These are phyloP conservation scores for Scelioninae gen. 1 DNA, from an alignment of 2,888 invertebrate species.

Conservation along the genomic window DNA sequence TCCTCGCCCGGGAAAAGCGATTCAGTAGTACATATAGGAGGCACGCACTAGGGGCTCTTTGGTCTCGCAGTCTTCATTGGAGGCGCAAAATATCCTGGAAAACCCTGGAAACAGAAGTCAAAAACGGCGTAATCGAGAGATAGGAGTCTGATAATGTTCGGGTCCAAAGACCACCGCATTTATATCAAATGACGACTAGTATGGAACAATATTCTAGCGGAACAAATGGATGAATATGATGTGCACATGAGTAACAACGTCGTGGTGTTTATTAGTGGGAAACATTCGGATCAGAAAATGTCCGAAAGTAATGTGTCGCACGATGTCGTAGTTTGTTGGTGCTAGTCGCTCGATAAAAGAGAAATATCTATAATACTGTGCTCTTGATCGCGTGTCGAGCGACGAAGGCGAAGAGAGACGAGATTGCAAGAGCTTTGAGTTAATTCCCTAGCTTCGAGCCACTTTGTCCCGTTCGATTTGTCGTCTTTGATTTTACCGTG, in stretches of 20 bases:
- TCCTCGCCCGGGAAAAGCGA: conserved; percentile 39
- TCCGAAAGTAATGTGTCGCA: conserved; percentile 3
- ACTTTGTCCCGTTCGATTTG: conserved; percentile 64
- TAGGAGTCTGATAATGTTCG: conserved; percentile 31
- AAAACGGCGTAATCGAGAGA: conserved; percentile 35
- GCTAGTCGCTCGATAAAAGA: conserved; percentile 42
- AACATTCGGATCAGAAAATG: neutral
- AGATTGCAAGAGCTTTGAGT: conserved; percentile 62
- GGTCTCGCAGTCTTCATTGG: conserved; percentile 3
- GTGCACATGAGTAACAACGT: too few relatives aligned
- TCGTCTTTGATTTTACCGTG: conserved; percentile 56
- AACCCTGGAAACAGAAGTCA: conserved; percentile 40
- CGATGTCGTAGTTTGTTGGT: conserved; percentile 17
- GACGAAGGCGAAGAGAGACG: conserved; percentile 47
- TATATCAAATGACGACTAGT: conserved; percentile 38
- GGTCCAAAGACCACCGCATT: conserved; percentile 12
- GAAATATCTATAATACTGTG: conserved; percentile 47
- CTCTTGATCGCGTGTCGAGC: conserved; percentile 57
- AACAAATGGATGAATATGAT: neutral
- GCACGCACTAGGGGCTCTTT: conserved; percentile 23
- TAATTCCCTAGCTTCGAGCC: conserved; percentile 56
- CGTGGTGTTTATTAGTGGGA: conserved; percentile 3
- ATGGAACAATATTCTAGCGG: conserved; percentile 11
- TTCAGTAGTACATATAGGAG: conserved; percentile 31
- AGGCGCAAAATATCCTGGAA: conserved; percentile 42